These are phyloP conservation scores for Bombus cullumanus DNA, from an alignment of 1,140 invertebrate genomes.

Conservation along the genomic window DNA sequence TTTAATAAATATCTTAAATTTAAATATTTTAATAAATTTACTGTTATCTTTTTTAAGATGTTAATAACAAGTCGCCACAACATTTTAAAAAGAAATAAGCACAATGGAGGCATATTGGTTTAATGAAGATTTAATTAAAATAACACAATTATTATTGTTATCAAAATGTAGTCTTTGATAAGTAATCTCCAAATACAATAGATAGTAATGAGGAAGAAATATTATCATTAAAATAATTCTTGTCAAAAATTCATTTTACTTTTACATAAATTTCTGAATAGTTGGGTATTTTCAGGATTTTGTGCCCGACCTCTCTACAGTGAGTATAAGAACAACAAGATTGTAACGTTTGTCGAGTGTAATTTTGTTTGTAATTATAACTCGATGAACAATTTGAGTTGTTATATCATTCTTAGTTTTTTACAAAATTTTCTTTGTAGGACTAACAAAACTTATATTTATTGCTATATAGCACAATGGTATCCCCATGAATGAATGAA, in stretches of 20 bases:
- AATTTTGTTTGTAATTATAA: conserved; percentile 79
- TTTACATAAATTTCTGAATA: conserved; percentile 72
- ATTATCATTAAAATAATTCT: conserved; percentile 30
- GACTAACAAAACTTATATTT: conserved; percentile 78
- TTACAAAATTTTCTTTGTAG: conserved; percentile 74
- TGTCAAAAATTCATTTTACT: conserved; percentile 32
- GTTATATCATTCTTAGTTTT: conserved; percentile 69
- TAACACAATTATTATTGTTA: conserved; percentile 13
- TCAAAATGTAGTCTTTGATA: neutral
- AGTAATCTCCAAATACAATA: conserved; percentile 15
- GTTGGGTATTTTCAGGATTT: conserved; percentile 84
- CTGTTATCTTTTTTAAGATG: conserved; percentile 12
- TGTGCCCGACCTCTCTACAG: conserved; percentile 83
- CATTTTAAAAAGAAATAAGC: conserved; percentile 6
- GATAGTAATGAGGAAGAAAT: conserved; percentile 9
- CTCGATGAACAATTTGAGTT: conserved; percentile 72
- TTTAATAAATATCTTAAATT: conserved; percentile 21
- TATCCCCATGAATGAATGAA: conserved; percentile 71
- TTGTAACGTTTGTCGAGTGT: conserved; percentile 75
- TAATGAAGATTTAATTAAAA: conserved; percentile 21
- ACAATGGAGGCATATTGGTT: neutral
- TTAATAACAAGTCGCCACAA: conserved; percentile 6
- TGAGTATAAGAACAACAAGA: conserved; percentile 81
- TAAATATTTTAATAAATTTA: neutral
- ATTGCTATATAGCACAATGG: conserved; percentile 67